Evolutionary conservation across 1,140 invertebrate species (phyloP), one percentile per base, ranked within the genome.

Genomic region (Reticulitermes speratus): DNA sequence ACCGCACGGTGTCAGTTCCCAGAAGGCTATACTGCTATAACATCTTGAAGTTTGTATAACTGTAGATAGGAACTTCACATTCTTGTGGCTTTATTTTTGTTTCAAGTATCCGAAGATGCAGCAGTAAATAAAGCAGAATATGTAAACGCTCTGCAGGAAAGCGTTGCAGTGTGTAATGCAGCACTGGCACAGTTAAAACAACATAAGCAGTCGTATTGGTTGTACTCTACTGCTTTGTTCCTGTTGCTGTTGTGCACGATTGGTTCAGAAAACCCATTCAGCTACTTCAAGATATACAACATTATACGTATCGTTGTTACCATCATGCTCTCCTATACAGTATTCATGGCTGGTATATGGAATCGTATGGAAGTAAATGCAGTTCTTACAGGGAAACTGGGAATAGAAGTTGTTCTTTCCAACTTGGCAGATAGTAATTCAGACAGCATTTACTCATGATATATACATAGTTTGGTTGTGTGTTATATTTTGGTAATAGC

Each of bases 281-380:
- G 32, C 30, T 75, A n/a, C 12, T 44, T 82, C 48, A 82, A 30
- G 12, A 23, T 44, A 23, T 52, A 44, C 44, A 83, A 86, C 32
- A 52, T 83, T 30, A 38, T 81, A 19, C 69, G 94, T 89, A 90
- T 95, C 83, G 88, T 95, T 55, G 89, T 96, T 69, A 94, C 94
- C 25, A 92, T 92, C 30, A 88, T 95, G 82, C 92, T 95, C 86
- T 92, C 95, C 86, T 96, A 96, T 89, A 93, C 93, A 86, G 87
- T 96, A 55, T 93, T 96, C 87, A 96, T 97, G 96, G 95, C 94
- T 84, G 93, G 95, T 30, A 89, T 97, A 88, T 97, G 96, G 96
- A 95, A 96, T 90, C 93, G 92, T 87, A 95, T 96, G 86, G 96
- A 97, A 90, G 93, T 92, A 87, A 96, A 97, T 91, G 95, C 95